Evolutionary conservation across 2,888 invertebrate genomes (phyloP), one percentile per base, ranked within the genome.

Genomic region (Drosophila maculinotata): DNA sequence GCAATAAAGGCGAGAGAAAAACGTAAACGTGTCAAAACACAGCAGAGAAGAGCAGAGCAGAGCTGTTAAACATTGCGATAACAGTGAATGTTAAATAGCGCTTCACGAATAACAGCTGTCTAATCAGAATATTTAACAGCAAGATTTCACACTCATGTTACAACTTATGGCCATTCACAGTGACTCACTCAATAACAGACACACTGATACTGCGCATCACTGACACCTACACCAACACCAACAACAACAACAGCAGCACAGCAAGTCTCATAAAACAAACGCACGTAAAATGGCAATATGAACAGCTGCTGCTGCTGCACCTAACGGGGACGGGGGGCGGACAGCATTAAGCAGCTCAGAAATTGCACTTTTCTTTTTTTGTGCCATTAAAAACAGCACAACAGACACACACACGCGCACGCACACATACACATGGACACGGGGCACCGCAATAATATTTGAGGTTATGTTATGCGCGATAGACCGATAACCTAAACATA

Each of bases 1-100:
- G 36, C 64, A 67, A 73, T 64, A 42, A 68, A 77, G 20, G 12
- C 49, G 51, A 47, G 58, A 47, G 20, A 17, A 45, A 69, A 71
- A 52, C 47, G 70, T 35, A 76, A 85, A 81, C 76, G 80, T 85
- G 80, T 79, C 79, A 81, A 81, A 74, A 78, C 67, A 80, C 48
- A 38, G 25, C 33, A 20, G 20, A 20, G 20, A 20, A 20, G 20
- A 20, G 20, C 20, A 20, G 20, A 20, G 20, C 4, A 20, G 20
- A 20, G 2, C 2, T 20, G 20, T 4, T 4, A 20, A 20, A 20
- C 20, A n/a, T 20, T 20, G 20, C 20, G 20, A 2, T 20, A 20
- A 20, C 10, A 12, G 26, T 38, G 7, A 41, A 14, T 12, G 8
- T 48, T 17, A 1, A 10, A 26, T 10, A 38, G 15, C n/a, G n/a